Evolutionary conservation across 2,888 invertebrate species (phyloP).

Genomic region (Horisme vitalbata): DNA sequence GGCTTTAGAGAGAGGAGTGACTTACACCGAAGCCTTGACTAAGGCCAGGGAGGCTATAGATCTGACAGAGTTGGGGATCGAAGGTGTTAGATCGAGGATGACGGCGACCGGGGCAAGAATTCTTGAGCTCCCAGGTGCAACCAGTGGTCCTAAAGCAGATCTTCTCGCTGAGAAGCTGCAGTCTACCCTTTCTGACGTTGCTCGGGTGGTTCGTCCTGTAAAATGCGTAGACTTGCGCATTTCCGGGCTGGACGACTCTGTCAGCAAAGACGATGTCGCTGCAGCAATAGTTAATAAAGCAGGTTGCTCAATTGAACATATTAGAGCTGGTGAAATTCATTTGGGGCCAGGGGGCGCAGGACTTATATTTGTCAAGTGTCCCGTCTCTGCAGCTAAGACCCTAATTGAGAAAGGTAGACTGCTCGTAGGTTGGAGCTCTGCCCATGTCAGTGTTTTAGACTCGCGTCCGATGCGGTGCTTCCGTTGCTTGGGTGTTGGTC

Average conservation of each 20-base stretch:
- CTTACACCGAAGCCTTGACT: constrained; percentile 9
- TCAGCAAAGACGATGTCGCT: background rate
- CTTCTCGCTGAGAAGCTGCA: constrained; percentile 17
- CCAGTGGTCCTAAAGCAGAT: constrained; percentile 17
- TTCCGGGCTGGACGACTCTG: constrained; percentile 5
- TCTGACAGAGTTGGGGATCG: constrained; percentile 4
- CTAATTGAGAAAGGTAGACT: background rate
- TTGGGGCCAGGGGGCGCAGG: background rate
- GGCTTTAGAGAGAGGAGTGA: constrained; percentile 13
- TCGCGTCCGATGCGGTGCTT: background rate
- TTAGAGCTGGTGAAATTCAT: background rate
- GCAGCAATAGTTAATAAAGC: background rate
- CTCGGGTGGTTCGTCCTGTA: background rate
- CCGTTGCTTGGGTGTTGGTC: background rate
- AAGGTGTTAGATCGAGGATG: background rate
- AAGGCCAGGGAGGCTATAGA: constrained; percentile 13
- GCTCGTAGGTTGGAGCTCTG: background rate
- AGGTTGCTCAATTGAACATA: background rate
- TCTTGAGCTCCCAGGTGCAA: constrained; percentile 15
- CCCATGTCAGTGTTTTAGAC: background rate
- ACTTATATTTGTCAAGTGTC: background rate
- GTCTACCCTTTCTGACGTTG: background rate
- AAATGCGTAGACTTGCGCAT: constrained; percentile 1
- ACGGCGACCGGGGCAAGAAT: constrained; percentile 19
- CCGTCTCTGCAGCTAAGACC: background rate